Conservation (phyloP, 1,140 invertebrate species). For the Helicorthomorpha holstii region DNA sequence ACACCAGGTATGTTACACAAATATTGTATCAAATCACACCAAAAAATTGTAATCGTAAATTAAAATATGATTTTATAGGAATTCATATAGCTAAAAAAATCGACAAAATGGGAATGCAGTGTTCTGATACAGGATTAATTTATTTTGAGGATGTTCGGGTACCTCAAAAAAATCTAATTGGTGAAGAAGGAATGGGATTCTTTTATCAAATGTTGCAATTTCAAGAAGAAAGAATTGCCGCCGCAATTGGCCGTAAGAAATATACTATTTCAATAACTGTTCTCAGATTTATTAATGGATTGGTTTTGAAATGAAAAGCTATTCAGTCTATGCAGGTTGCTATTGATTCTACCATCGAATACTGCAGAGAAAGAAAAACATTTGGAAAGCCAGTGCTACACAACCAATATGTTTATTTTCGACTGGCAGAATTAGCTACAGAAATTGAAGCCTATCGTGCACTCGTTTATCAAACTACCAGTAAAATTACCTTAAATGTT, state of each 20-base stretch:
- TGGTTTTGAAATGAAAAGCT: too few relatives aligned
- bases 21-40: not conserved
- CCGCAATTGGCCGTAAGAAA: slow-evolving; percentile 21
- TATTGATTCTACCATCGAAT: slow-evolving; percentile 33
- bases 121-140: slow-evolving; percentile 38
- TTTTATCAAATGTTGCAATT: slow-evolving; percentile 44
- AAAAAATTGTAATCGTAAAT: not conserved
- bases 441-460: slow-evolving; percentile 35
- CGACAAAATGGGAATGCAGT: slow-evolving; percentile 35
- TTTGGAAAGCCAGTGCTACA: slow-evolving; percentile 34
- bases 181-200: slow-evolving; percentile 40
- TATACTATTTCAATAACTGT: not conserved
- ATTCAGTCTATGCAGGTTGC: slow-evolving; percentile 25
- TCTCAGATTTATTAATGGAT: too few relatives aligned
- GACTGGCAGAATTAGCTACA: slow-evolving; percentile 35
- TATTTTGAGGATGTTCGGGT: slow-evolving; percentile 40
- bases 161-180: slow-evolving; percentile 34
- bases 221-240: slow-evolving; percentile 36
- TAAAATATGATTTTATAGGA: slow-evolving; percentile 13
- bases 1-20: slow-evolving; percentile 27
- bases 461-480: slow-evolving; percentile 30
- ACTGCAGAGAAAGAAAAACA: slow-evolving; percentile 28
- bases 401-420: slow-evolving; percentile 36
- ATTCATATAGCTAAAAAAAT: slow-evolving; percentile 26
- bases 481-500: slow-evolving; percentile 13